These are phyloP conservation scores for Glaucopsyche alexis DNA, from an alignment of 2,888 invertebrate species.

Conservation along the genomic window DNA sequence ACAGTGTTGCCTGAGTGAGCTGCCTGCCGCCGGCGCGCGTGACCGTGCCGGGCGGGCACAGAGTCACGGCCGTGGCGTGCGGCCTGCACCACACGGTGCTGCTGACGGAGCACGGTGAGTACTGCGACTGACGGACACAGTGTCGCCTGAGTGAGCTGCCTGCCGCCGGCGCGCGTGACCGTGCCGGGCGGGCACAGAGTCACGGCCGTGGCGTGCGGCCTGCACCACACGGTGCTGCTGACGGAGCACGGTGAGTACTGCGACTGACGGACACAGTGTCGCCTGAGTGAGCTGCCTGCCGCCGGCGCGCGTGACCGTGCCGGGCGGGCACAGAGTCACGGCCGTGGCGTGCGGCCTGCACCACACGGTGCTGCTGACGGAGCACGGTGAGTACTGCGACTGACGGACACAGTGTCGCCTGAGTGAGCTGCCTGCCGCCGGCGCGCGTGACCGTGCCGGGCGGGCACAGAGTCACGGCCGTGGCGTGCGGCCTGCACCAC, in stretches of 20 bases:
- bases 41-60: constrained; percentile 83
- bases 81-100: constrained; percentile 94
- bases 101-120: constrained; percentile 81
- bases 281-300: constrained; percentile 85
- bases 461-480: constrained; percentile 86
- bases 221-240: constrained; percentile 93
- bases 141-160: constrained; percentile 78
- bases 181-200: constrained; percentile 86
- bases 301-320: constrained; percentile 84
- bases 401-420: too few species aligned
- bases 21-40: constrained; percentile 88
- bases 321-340: constrained; percentile 85
- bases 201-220: constrained; percentile 91
- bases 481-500: constrained; percentile 95
- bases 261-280: not conserved
- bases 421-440: constrained; percentile 88
- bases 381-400: constrained; percentile 60
- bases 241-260: constrained; percentile 76
- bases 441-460: constrained; percentile 83
- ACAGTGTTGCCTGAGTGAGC: constrained; percentile 60
- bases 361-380: constrained; percentile 90
- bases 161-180: constrained; percentile 86
- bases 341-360: constrained; percentile 95
- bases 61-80: constrained; percentile 90
- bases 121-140: not conserved